phyloP scores from a whole-genome alignment of 23 tunicate species.

The Trididemnum clinides region DNA sequence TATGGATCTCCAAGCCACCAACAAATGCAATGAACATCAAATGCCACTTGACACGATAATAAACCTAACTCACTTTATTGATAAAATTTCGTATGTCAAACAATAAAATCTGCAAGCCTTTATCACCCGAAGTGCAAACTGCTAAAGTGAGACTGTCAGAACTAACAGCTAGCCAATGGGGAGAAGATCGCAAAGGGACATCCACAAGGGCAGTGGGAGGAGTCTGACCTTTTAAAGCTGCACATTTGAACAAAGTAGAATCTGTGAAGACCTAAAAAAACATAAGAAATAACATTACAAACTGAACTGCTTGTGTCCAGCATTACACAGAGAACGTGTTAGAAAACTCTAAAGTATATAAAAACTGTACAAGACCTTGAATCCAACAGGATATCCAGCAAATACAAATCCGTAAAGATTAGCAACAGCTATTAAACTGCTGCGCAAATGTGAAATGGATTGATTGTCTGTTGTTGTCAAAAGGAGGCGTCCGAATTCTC shows the following conservation, averaged over 20 bases:
- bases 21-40: too few species aligned
- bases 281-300: background rate
- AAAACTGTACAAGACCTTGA: constrained; percentile 54
- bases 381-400: constrained; percentile 48
- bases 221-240: background rate
- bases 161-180: constrained; percentile 81
- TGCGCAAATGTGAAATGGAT: background rate
- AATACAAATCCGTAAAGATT: constrained; percentile 66
- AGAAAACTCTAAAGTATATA: background rate
- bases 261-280: constrained; percentile 23
- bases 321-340: too few species aligned
- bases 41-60: too few species aligned
- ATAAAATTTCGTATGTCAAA: constrained; percentile 85
- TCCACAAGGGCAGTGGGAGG: constrained; percentile 6
- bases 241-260: constrained; percentile 6
- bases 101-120: constrained; percentile 55
- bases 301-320: too few species aligned
- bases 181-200: constrained; percentile 49
- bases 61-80: constrained; percentile 85
- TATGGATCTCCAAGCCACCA: too few species aligned
- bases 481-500: constrained; percentile 48
- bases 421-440: constrained; percentile 55
- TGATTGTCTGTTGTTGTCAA: constrained; percentile 2
- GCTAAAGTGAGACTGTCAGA: constrained; percentile 83
- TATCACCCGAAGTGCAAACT: constrained; percentile 63